Base-by-base conservation (phyloP, 1,140 invertebrate species). In the Bombus cullumanus region DNA sequence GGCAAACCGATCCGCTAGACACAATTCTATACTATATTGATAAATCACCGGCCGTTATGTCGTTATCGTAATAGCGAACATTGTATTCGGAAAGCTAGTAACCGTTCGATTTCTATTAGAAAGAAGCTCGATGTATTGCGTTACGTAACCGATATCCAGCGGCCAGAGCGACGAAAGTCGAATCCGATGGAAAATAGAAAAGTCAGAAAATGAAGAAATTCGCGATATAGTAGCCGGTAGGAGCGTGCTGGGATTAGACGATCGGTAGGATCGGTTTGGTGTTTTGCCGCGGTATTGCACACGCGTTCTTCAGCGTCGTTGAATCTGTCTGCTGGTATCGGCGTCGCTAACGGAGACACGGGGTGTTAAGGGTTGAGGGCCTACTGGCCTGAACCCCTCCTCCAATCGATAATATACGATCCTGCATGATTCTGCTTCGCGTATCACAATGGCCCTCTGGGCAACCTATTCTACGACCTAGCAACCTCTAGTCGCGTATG, bases 381-480 rank as follows among this genome's bases (percentile, higher is more conserved):
- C 72, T 31, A 64, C 25, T 47, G 68, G 41, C 66, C 64, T 31
- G 12, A 57, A 75, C 73, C 77, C 83, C 78, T 74, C 77, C 90
- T 83, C 86, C 74, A 83, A 85, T 89, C 91, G 87, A 89, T 91
- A 92, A 90, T 92, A 90, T 92, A 91, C 89, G 91, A 92, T 92
- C 87, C 78, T 90, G 77, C 90, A 89, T 91, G 91, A 91, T 89
- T 92, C 89, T 92, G 91, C 87, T 92, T 91, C 91, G 89, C 90
- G 87, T 92, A 91, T 88, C 89, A 91, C 87, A 90, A 91, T 89
- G 84, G 88, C 89, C 90, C 90, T 91, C 90, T 88, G 90, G 90
- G 90, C 90, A 91, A 90, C 85, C 89, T 87, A 87, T 89, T 91
- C 88, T 86, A 87, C 86, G 78, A 87, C 59, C 85, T 59, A 81